phyloP scores from a whole-genome alignment of 2,113 vertebrate genomes.

The Dendropsophus ebraccatus region DNA sequence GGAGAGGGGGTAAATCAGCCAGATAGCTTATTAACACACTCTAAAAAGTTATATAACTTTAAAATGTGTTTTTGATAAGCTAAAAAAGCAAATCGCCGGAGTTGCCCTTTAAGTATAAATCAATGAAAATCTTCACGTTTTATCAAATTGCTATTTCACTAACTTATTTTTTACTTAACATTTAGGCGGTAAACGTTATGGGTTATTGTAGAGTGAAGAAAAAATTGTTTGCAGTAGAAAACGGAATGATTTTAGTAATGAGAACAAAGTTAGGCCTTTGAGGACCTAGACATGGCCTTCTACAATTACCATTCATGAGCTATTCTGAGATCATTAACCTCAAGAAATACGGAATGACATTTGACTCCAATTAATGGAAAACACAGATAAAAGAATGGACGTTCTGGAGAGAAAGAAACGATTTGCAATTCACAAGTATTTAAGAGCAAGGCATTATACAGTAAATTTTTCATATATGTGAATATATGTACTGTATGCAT shows the following conservation, averaged over 20 bases:
- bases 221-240: conserved; percentile 25
- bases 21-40: too few relatives aligned
- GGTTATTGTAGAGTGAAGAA: neutral
- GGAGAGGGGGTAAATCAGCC: too few relatives aligned
- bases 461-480: neutral
- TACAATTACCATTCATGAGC: conserved; percentile 57
- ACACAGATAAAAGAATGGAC: conserved; percentile 22
- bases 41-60: too few relatives aligned
- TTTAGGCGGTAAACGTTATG: conserved; percentile 5
- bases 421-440: neutral
- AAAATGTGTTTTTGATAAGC: too few relatives aligned
- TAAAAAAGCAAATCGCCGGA: too few relatives aligned
- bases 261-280: conserved; percentile 37
- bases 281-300: conserved; percentile 38
- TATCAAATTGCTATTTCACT: neutral
- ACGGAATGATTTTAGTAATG: conserved; percentile 17
- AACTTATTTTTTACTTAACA: neutral
- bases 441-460: neutral
- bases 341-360: conserved; percentile 47
- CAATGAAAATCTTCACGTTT: neutral
- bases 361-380: conserved; percentile 57
- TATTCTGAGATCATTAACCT: conserved; percentile 54
- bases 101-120: too few relatives aligned
- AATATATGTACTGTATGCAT: neutral
- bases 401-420: neutral